phyloP scores from a whole-genome alignment of 2,888 invertebrate species.

The Hypomecis atomaria region DNA sequence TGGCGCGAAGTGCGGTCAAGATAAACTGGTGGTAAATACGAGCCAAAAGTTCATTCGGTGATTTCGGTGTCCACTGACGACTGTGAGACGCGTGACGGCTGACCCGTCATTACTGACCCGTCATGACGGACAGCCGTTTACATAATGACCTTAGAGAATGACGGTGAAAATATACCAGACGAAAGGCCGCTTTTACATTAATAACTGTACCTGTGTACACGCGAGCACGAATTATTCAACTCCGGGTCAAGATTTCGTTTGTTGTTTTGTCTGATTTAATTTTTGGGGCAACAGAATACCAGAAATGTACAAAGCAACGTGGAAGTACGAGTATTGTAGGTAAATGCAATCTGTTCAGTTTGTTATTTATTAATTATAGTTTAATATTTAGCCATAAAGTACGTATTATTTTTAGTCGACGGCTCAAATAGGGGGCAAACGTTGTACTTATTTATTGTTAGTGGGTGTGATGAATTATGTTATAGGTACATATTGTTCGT shows the following conservation, averaged over 20 bases:
- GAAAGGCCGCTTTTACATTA: slow-evolving; percentile 53
- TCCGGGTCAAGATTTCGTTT: slow-evolving; percentile 9
- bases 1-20: slow-evolving; percentile 6
- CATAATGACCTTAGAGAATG: slow-evolving; percentile 65
- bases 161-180: slow-evolving; percentile 57
- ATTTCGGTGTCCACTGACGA: slow-evolving; percentile 49
- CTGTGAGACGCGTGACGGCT: slow-evolving; percentile 58
- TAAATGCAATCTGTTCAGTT: too few species aligned
- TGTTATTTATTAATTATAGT: too few species aligned
- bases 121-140: slow-evolving; percentile 56
- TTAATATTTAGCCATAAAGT: too few species aligned
- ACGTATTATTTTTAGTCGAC: too few species aligned
- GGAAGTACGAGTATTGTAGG: too few species aligned
- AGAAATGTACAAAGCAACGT: too few species aligned
- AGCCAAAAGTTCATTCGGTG: slow-evolving; percentile 55
- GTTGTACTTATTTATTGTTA: too few species aligned
- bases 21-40: slow-evolving; percentile 25
- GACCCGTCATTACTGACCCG: slow-evolving; percentile 57
- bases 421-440: too few species aligned
- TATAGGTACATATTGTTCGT: too few species aligned
- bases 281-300: neutral
- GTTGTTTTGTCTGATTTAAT: slow-evolving; percentile 2
- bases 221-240: slow-evolving; percentile 6
- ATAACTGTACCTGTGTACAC: slow-evolving; percentile 31
- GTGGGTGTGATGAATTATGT: too few species aligned